phyloP scores from a whole-genome alignment of 2,113 vertebrate species.

The Tupaia tana region DNA sequence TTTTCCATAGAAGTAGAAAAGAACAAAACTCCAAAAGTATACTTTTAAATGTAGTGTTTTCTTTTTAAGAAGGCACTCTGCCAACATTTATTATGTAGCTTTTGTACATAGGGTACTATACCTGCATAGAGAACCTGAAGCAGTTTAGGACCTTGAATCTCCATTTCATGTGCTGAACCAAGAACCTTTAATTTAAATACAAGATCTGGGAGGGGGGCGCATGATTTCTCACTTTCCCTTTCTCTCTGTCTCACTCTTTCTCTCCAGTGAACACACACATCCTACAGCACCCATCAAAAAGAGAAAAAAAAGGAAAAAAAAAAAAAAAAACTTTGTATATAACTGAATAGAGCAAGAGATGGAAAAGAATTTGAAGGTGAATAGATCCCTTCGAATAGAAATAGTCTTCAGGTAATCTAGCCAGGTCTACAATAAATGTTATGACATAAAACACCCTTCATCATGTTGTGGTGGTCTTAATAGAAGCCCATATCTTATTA shows the following conservation, averaged over 20 bases:
- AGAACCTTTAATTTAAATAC: too few relatives aligned
- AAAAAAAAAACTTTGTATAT: not conserved
- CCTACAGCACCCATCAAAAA: too few relatives aligned
- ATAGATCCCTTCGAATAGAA: not conserved
- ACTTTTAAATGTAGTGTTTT: not conserved
- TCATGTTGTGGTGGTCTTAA: not conserved
- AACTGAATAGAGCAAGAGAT: not conserved
- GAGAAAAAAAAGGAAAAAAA: not conserved
- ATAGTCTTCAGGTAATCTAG: not conserved
- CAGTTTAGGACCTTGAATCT: not conserved
- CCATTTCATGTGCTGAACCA: not conserved
- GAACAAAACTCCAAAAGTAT: not conserved
- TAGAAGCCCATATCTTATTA: not conserved
- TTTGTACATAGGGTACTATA: not conserved
- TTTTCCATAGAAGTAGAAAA: not conserved
- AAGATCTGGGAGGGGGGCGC: too few relatives aligned
- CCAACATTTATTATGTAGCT: not conserved
- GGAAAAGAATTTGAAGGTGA: not conserved
- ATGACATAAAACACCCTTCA: not conserved
- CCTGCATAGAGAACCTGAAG: not conserved
- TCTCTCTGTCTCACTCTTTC: too few relatives aligned
- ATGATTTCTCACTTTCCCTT: too few relatives aligned
- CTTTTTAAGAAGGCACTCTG: not conserved
- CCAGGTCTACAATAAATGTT: not conserved
- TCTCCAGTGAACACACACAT: too few relatives aligned